Conservation (phyloP, 2,888 invertebrate genomes). For the Falcaria lacertinaria region DNA sequence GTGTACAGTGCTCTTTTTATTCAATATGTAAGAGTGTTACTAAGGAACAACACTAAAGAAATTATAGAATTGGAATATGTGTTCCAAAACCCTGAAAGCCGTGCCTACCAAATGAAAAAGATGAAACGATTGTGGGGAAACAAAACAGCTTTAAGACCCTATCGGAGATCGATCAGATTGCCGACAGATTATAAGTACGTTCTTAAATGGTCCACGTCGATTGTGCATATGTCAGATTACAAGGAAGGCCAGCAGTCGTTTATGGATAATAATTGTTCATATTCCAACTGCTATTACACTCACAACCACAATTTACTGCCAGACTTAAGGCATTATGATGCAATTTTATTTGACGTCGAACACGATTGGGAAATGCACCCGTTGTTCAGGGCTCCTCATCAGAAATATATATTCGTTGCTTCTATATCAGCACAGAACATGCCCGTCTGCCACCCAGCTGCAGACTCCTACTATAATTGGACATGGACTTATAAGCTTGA, state of each 20-base stretch:
- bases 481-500: slow-evolving; percentile 60
- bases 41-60: slow-evolving; percentile 20
- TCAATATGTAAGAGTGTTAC: slow-evolving; percentile 31
- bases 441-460: slow-evolving; percentile 40
- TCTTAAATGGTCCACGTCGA: slow-evolving; percentile 44
- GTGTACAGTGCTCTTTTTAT: slow-evolving; percentile 38
- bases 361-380: slow-evolving; percentile 46
- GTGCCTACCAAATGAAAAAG: slow-evolving; percentile 28
- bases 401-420: slow-evolving; percentile 71
- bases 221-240: slow-evolving; percentile 28
- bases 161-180: slow-evolving; percentile 33
- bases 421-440: slow-evolving; percentile 44
- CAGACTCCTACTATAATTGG: slow-evolving; percentile 51
- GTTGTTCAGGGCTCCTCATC: slow-evolving; percentile 45
- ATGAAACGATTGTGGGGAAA: slow-evolving; percentile 27
- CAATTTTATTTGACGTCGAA: slow-evolving; percentile 75
- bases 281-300: slow-evolving; percentile 67
- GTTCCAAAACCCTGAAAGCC: slow-evolving; percentile 16
- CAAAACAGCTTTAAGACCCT: slow-evolving; percentile 13
- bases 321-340: slow-evolving; percentile 61
- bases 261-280: slow-evolving; percentile 45
- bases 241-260: slow-evolving; percentile 45
- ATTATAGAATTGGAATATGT: slow-evolving; percentile 44
- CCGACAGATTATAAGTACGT: slow-evolving; percentile 53
- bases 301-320: slow-evolving; percentile 39